Evolutionary conservation across 2,797 vertebrate species (phyloP), one percentile per base, ranked within the genome.

Genomic region (Carcharodon carcharias): DNA sequence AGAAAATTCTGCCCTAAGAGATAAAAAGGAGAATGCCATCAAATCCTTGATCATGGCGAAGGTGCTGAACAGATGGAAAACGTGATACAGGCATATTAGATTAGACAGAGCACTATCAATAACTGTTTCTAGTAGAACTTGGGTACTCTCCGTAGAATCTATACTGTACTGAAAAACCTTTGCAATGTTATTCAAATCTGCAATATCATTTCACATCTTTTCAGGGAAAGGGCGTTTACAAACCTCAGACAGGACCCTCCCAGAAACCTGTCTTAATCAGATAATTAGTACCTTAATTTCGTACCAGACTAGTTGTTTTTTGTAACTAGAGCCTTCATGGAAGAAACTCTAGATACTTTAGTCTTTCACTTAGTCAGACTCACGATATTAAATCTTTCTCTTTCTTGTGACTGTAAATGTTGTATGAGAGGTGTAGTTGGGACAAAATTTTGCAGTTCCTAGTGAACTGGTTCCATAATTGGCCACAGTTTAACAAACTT

Each of bases 281-380:
- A 82, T 82, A 82, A 82, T 82, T 82, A 82, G 14, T 21, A 82
- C 80, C 16, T 82, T 82, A 82, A 82, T 82, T 82, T 82, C 80
- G 82, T 82, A 21, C 80, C n/a, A 82, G 16, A 45, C 80, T 82
- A 4, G n/a, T 18, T 16, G 45, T 73, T 71, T 82, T 82, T 82
- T n/a, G n/a, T 82, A 82, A 40, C n/a, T 82, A 82, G 16, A 18
- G n/a, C 40, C n/a, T 82, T 82, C 80, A 45, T 82, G 80, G 80
- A 40, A 82, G 80, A 82, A 82, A 82, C 16, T 50, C 45, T 82
- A 40, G n/a, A 82, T 82, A 82, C 0, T 12, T n/a, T 35, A 28
- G n/a, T 45, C 80, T 82, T 82, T 82, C 80, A 82, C 80, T 82
- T 40, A 40, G n/a, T 40, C 80, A 82, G n/a, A 82, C 80, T 5